Percentiles rank a stretch among this genome's conserved stretches.
Evolutionary conservation across 1,140 invertebrate species (phyloP).

Genomic region (Bradysia coprophila): DNA sequence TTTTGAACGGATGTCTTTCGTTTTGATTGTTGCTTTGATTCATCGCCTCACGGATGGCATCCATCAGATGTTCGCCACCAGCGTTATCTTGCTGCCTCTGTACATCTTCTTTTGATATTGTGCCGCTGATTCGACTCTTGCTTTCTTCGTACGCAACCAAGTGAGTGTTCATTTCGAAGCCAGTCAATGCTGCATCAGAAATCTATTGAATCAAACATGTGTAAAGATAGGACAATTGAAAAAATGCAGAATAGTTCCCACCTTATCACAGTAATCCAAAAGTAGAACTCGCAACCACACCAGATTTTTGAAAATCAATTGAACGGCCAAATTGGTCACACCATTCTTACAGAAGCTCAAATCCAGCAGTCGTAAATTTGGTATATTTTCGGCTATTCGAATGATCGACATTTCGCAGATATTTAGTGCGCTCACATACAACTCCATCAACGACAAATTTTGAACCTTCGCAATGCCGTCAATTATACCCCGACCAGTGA

Average conservation of each 20-base stretch:
- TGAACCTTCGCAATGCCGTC: slow-evolving; percentile 29
- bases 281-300: slow-evolving; percentile 34
- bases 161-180: slow-evolving; percentile 28
- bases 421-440: slow-evolving; percentile 38
- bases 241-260: slow-evolving; percentile 17
- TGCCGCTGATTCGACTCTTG: slow-evolving; percentile 3
- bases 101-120: slow-evolving; percentile 9
- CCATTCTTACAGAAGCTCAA: slow-evolving; percentile 44
- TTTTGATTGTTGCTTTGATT: slow-evolving; percentile 10
- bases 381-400: slow-evolving; percentile 30
- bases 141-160: slow-evolving; percentile 9
- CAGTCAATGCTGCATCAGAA: slow-evolving; percentile 45
- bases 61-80: not conserved
- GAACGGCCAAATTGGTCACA: slow-evolving; percentile 43
- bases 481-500: slow-evolving; percentile 37
- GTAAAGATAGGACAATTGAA: not conserved
- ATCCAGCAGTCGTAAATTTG: slow-evolving; percentile 36
- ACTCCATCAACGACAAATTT: slow-evolving; percentile 26
- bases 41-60: too few species aligned
- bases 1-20: slow-evolving; percentile 19
- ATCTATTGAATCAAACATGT: slow-evolving; percentile 6
- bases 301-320: slow-evolving; percentile 40
- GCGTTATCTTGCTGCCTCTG: not conserved
- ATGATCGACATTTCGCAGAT: slow-evolving; percentile 39
- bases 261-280: slow-evolving; percentile 40